Evolutionary conservation across 2,113 vertebrate genomes (phyloP), one percentile per base, ranked within the genome.

Genomic region (Cygnus buccinator): DNA sequence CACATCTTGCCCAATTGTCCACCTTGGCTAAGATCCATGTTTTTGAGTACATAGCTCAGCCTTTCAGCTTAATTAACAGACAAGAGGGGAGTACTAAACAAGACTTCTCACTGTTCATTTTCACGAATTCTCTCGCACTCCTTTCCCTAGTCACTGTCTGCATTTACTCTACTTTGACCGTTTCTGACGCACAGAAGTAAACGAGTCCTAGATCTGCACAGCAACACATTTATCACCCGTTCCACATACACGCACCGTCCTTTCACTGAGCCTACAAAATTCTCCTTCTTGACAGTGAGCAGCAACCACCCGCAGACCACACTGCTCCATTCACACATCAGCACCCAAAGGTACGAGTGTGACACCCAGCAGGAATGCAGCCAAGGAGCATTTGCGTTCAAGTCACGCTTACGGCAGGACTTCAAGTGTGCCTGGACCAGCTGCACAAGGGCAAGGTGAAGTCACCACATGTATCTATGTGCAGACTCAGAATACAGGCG

Each of bases 341-440:
- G 80, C 63, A 22, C 35, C 70, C 33, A 54, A 39, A 23, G 72
- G 50, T 44, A 74, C 0, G 1, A 82, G 35, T 0, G 1, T 22
- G 37, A 77, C 44, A 79, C 29, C 29, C 66, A 83, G 17, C 52
- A 71, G 62, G 57, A 71, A 66, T 10, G 2, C 0, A 2, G 35
- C n/a, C 10, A 0, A 0, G 62, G 20, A 88, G 8, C 50, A 61
- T 10, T 57, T 59, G n/a, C 26, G 39, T 84, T 61, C 39, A 29
- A 72, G 44, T 11, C 70, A 28, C 1, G 5, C 23, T 59, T 29
- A 29, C 0, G 1, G 52, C 23, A 63, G 39, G n/a, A 52, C 22
- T 63, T 87, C n/a, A 84, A 63, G n/a, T 11, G 17, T 15, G 54
- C 37, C 31, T 2, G 2, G 25, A 4, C 14, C 59, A 93, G 14